A percentile compares a stretch with the other conserved stretches of the same genome.
These are phyloP conservation scores for Acanthococcus lagerstroemiae DNA, from an alignment of 2,888 invertebrate species.

Conservation along the genomic window DNA sequence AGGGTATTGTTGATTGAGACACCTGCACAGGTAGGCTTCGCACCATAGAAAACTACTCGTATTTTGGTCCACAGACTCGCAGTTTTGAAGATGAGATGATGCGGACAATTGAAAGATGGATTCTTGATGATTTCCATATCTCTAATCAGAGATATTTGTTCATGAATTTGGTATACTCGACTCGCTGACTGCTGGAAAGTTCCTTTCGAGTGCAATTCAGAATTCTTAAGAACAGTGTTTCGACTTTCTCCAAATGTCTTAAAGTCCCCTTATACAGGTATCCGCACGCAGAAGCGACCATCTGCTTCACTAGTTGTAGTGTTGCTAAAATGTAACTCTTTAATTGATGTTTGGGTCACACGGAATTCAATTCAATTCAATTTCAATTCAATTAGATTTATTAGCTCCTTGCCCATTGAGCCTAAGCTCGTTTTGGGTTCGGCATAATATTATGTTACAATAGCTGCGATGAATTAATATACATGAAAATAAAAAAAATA, in stretches of 20 bases:
- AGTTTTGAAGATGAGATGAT: conserved; percentile 33
- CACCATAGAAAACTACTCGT: conserved; percentile 37
- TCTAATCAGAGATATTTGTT: background rate
- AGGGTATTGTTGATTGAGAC: conserved; percentile 40
- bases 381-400: no score
- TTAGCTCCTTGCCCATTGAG: no score
- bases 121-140: conserved; percentile 5
- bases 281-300: conserved; percentile 8
- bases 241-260: background rate
- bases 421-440: no score
- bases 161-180: no score
- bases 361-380: no score
- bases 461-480: no score
- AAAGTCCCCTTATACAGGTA: background rate
- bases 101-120: background rate
- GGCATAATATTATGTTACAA: no score
- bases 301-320: background rate
- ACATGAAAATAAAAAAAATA: no score
- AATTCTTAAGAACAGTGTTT: background rate
- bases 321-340: no score
- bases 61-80: conserved; percentile 35
- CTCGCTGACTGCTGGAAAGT: background rate
- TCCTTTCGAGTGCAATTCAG: background rate
- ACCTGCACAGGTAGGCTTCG: conserved; percentile 34
- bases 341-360: no score